Evolutionary conservation across 2,888 invertebrate genomes (phyloP).

Genomic region (Saturnia japonica): DNA sequence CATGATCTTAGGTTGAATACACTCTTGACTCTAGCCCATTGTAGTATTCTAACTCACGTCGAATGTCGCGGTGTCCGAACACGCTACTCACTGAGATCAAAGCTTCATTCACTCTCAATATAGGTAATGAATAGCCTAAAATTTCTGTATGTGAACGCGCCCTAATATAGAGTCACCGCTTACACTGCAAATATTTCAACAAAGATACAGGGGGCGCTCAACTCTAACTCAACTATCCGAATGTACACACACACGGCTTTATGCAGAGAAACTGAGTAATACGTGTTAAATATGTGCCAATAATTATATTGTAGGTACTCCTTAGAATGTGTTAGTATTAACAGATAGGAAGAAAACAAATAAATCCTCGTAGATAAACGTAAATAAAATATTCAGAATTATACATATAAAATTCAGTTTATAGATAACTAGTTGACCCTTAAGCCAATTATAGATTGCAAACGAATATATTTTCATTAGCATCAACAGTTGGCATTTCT

Average conservation of each 20-base stretch:
- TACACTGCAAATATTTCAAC: constrained; percentile 78
- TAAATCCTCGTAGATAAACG: background rate
- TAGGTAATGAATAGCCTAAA: background rate
- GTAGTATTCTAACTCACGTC: no score
- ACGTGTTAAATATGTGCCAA: constrained; percentile 27
- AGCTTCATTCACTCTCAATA: no score
- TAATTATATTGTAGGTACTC: constrained; percentile 24
- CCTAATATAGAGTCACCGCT: constrained; percentile 62
- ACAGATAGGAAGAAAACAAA: constrained; percentile 12
- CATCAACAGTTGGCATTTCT: no score
- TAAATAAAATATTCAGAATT: background rate
- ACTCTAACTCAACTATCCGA: constrained; percentile 66
- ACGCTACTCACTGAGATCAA: no score
- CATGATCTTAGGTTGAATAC: no score
- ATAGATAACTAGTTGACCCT: no score
- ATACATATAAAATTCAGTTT: background rate
- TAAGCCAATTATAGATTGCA: no score
- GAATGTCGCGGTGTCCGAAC: no score
- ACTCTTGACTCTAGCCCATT: no score
- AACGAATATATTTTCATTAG: no score
- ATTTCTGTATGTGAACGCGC: constrained; percentile 34
- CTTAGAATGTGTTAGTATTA: constrained; percentile 17
- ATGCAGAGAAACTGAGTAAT: constrained; percentile 30
- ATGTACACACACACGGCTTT: constrained; percentile 62
- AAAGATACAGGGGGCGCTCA: constrained; percentile 76